Base-by-base conservation (phyloP, 2,888 invertebrate genomes). In the Mylabris sibirica region DNA sequence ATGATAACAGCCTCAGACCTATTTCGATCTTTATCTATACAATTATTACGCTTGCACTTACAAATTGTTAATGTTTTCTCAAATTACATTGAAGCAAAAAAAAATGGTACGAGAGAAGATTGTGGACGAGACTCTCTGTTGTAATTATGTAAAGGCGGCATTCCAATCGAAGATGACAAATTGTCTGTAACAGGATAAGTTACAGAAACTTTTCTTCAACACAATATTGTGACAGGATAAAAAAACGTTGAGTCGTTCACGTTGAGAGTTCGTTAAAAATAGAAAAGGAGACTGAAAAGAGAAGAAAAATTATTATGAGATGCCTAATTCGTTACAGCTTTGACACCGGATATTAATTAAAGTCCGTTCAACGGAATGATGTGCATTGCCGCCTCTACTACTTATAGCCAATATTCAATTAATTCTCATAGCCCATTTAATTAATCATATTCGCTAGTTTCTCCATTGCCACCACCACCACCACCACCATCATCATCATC, bases 361-460 rank as follows among this genome's bases (percentile, higher is more conserved):
- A 72, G 75, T 70, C 67, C 66, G 69, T 74, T 74, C 71, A 69
- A 73, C 68, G 65, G 64, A 17, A 38, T 61, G 35, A 61, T 60
- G 60, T 35, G 60, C 35, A 60, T 24, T 61, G 35, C 61, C 35
- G 22, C 30, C 35, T 9, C 61, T 63, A 5, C 49, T 24, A n/a
- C 20, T n/a, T 62, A 41, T 62, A 20, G 60, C 63, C 71, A 69
- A 76, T 75, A 77, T 76, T 76, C 76, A 76, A 78, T 78, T 76
- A 77, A 75, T 77, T 77, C 74, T 73, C 73, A 74, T 75, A 75
- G 72, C 75, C 76, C 72, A 70, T 76, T 75, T 75, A 76, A 78
- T 78, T 77, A 77, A 78, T 78, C 76, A 78, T 77, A 76, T 75
- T 73, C 61, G 66, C 64, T 53, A 53, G 53, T 53, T 53, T 53